phyloP scores from a whole-genome alignment of 2,888 invertebrate genomes.

The Erynnis tages region DNA sequence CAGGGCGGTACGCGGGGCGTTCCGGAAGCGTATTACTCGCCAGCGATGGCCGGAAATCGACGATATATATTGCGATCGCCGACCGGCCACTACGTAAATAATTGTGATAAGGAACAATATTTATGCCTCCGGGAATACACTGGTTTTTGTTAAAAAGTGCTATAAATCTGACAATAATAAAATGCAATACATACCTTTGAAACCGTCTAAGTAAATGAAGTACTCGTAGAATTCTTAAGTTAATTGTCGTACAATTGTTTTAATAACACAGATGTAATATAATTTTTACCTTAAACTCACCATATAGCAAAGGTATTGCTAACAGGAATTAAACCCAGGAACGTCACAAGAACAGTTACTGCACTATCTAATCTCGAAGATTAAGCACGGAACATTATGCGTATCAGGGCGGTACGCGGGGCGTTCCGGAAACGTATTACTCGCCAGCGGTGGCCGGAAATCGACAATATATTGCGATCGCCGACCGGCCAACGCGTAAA shows the following conservation, averaged over 20 bases:
- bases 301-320: too few species aligned
- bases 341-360: background rate
- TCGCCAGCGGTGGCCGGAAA: constrained; percentile 73
- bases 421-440: constrained; percentile 76
- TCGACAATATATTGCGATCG: constrained; percentile 69
- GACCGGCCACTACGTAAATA: constrained; percentile 54
- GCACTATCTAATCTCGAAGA: constrained; percentile 30
- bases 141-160: too few species aligned
- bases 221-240: too few species aligned
- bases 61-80: constrained; percentile 68
- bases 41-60: constrained; percentile 72
- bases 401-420: constrained; percentile 49
- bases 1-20: constrained; percentile 56
- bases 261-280: too few species aligned
- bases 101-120: constrained; percentile 53
- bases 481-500: constrained; percentile 51
- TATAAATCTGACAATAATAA: too few species aligned
- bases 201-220: too few species aligned
- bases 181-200: too few species aligned
- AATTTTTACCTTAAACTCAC: too few species aligned
- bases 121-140: constrained; percentile 35
- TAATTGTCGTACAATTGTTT: too few species aligned
- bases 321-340: too few species aligned
- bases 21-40: constrained; percentile 78
- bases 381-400: constrained; percentile 32